A percentile compares a stretch with the other conserved stretches of the same genome.
Conservation (phyloP, 1,140 invertebrate species). For the Platyscapa corneri region DNA sequence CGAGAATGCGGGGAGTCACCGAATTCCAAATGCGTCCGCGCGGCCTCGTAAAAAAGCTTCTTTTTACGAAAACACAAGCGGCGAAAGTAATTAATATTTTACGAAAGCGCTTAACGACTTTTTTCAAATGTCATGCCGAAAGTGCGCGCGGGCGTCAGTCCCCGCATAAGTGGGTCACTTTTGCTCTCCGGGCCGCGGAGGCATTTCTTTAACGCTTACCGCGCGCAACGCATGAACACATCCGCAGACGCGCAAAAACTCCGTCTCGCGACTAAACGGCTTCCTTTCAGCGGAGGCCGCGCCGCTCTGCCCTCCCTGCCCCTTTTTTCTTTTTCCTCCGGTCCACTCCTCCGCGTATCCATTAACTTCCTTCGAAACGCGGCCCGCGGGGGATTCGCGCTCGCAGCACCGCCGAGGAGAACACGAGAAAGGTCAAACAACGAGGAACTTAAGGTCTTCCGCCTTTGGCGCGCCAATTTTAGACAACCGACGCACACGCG, state of each 20-base stretch:
- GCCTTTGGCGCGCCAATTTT: constrained; percentile 45
- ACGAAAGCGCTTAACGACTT: constrained; percentile 27
- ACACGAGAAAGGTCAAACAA: constrained; percentile 60
- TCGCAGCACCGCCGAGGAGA: too few relatives aligned
- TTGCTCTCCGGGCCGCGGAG: constrained; percentile 57
- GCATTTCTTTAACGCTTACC: constrained; percentile 48
- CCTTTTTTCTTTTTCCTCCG: background rate
- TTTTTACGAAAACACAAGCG: constrained; percentile 10
- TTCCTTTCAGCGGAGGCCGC: constrained; percentile 1
- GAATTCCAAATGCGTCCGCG: background rate
- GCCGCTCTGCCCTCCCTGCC: background rate
- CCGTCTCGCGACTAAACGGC: constrained; percentile 35
- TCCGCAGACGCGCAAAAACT: constrained; percentile 64
- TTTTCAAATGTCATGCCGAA: constrained; percentile 6
- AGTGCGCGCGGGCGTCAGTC: background rate
- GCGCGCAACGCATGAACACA: constrained; percentile 54
- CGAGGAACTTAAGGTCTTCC: constrained; percentile 48
- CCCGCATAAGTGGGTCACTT: constrained; percentile 61
- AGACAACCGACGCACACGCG: background rate
- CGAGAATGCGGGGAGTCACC: background rate
- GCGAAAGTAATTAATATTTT: constrained; percentile 27
- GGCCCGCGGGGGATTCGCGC: constrained; percentile 37
- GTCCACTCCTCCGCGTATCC: background rate
- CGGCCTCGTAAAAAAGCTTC: background rate
- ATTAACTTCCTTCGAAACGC: constrained; percentile 2